phyloP scores from a whole-genome alignment of 2,888 invertebrate genomes.

The Agrotis exclamationis region DNA sequence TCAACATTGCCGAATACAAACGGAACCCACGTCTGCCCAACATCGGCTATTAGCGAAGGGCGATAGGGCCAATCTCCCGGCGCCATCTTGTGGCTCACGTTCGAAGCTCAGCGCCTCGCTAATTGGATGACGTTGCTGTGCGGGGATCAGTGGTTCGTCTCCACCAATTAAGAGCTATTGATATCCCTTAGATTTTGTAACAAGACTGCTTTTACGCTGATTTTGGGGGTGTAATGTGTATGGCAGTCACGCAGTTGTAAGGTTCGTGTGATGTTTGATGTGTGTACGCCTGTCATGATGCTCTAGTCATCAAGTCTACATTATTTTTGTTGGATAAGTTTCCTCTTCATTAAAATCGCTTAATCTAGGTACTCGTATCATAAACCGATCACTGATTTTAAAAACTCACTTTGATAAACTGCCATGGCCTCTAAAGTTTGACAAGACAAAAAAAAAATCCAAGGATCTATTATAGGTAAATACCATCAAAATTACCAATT shows the following conservation, averaged over 20 bases:
- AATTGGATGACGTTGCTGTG: conserved; percentile 72
- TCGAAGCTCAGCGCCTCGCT: conserved; percentile 56
- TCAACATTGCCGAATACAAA: conserved; percentile 50
- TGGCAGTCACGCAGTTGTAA: conserved; percentile 43
- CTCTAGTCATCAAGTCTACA: conserved; percentile 6
- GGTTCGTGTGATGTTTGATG: conserved; percentile 4
- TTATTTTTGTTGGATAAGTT: not conserved
- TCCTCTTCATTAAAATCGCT: not conserved
- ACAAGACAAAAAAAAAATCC: not conserved
- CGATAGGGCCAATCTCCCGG: conserved; percentile 60
- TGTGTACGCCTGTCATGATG: conserved; percentile 2
- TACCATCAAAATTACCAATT: conserved; percentile 20
- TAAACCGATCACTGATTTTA: no score
- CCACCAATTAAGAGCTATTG: conserved; percentile 73
- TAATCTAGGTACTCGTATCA: no score
- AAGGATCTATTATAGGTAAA: conserved; percentile 4
- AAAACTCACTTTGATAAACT: no score
- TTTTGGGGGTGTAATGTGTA: conserved; percentile 37
- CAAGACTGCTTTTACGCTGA: conserved; percentile 39
- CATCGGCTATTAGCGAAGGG: conserved; percentile 45
- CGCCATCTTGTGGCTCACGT: conserved; percentile 64
- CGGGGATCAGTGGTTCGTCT: conserved; percentile 58
- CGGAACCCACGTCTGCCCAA: conserved; percentile 43
- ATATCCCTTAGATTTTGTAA: conserved; percentile 67
- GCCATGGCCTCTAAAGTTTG: not conserved